Evolutionary conservation across 2,797 vertebrate species (phyloP), one percentile per base, ranked within the genome.

Genomic region (Schizopygopsis pylzovi): DNA sequence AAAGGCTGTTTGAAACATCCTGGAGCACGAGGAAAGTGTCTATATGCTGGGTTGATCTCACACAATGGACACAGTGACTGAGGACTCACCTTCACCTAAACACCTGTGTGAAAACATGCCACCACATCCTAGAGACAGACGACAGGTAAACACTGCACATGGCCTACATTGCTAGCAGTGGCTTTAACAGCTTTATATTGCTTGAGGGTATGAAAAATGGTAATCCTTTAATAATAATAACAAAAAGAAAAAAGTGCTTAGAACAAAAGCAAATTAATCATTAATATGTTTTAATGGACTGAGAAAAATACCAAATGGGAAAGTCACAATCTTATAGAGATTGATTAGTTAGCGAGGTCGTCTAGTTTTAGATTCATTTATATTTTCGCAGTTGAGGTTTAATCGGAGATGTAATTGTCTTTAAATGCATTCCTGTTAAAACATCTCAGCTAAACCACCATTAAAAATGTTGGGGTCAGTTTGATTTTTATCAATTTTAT

Each of bases 31-130:
- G 45, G 71, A 88, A 86, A 79, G 86, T 79, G 76, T 79, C 65
- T 75, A 39, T 76, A 82, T 83, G 65, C 65, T 67, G 28, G 78
- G 56, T 90, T 91, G 90, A 89, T 87, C 77, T 2, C 70, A 79
- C 84, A 72, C 15, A 88, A 91, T 90, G 89, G 83, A 65, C 84
- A 70, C 85, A 90, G 91, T 93, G 91, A 92, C 86, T 63, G 87
- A 39, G 85, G 75, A 37, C 85, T 89, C 88, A 70, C 84, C n/a
- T 87, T 79, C 76, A 85, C 39, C 71, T 86, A 84, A 65, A 88
- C 49, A 81, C 73, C 87, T 25, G 85, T 73, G 87, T 59, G 87
- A 91, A 92, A 90, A 91, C 52, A 87, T 85, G 83, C 37, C 76
- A 76, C 28, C 83, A 83, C 54, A 80, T 79, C 75, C 83, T 79